Conservation (phyloP, 2,888 invertebrate species). For the Esperia sulphurella region DNA sequence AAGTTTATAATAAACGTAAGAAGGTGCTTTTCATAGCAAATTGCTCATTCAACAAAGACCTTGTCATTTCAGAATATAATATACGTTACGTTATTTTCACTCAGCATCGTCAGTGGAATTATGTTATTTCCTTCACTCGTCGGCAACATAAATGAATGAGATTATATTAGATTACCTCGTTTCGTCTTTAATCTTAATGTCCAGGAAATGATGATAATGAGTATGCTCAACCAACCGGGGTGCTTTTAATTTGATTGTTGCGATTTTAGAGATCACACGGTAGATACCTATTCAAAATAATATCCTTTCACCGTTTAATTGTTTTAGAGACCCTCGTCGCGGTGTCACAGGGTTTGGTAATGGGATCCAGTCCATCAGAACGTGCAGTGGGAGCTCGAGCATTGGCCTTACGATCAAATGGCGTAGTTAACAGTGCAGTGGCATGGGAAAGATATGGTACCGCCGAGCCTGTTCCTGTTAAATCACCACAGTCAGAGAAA, state of each 20-base stretch:
- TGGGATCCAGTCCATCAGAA: constrained; percentile 60
- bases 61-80: background rate
- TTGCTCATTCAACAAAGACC: background rate
- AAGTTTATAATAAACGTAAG: too few species aligned
- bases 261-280: background rate
- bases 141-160: background rate
- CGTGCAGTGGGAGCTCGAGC: constrained; percentile 78
- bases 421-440: constrained; percentile 58
- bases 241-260: constrained; percentile 12
- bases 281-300: background rate
- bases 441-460: constrained; percentile 63
- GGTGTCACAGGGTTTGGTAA: constrained; percentile 85
- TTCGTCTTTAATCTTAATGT: background rate
- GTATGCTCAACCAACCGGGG: too few species aligned
- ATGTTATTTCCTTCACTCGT: background rate
- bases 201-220: background rate
- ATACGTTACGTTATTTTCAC: background rate
- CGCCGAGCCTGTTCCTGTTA: constrained; percentile 63
- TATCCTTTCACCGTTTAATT: background rate
- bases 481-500: constrained; percentile 78
- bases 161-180: background rate
- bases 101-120: constrained; percentile 1
- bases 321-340: constrained; percentile 84
- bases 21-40: background rate
- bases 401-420: constrained; percentile 54